These are phyloP conservation scores for Sialia sialis DNA, from an alignment of 2,113 vertebrate species.

Conservation along the genomic window DNA sequence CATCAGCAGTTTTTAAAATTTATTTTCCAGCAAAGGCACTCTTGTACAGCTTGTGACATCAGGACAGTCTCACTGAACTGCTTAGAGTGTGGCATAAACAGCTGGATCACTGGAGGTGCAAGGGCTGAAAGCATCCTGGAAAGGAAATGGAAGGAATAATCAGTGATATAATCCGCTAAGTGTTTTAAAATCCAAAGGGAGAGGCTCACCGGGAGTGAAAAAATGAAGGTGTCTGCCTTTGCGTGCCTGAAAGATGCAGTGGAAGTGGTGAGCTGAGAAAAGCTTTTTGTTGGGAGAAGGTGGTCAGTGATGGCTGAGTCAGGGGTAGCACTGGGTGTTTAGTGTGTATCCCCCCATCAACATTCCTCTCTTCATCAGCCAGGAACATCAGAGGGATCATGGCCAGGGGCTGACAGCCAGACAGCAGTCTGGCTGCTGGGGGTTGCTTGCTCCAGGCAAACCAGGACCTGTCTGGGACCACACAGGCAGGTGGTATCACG, in stretches of 20 bases:
- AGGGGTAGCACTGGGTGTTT: not conserved
- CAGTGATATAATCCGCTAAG: not conserved
- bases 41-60: not conserved
- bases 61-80: not conserved
- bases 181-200: not conserved
- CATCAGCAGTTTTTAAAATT: not conserved
- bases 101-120: not conserved
- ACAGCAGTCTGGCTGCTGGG: not conserved
- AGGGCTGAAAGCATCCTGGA: not conserved
- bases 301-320: not conserved
- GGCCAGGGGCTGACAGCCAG: accelerated
- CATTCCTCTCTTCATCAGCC: not conserved
- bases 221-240: not conserved
- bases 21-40: not conserved
- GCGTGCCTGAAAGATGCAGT: not conserved
- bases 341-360: not conserved
- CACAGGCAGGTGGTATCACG: accelerated
- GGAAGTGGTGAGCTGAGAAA: not conserved
- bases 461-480: not conserved
- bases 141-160: not conserved
- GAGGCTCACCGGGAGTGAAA: not conserved
- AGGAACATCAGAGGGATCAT: not conserved
- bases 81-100: not conserved
- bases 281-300: not conserved
- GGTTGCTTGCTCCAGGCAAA: not conserved